Base-by-base conservation (phyloP, 2,113 vertebrate species). In the Trichomycterus rosablanca region DNA sequence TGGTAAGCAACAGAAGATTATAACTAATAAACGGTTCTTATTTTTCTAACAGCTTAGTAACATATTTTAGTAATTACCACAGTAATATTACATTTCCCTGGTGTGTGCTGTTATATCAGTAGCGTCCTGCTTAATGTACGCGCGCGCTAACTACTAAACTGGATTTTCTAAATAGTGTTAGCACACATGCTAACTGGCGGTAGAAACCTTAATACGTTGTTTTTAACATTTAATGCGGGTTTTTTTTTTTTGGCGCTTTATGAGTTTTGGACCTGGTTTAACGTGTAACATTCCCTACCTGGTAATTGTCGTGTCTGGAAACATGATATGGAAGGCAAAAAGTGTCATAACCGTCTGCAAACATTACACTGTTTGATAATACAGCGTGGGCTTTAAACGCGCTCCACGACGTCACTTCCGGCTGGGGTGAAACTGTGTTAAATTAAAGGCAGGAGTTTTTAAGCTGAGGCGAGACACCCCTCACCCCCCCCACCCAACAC, bases 321-420 rank as follows among this genome's bases (percentile, higher is more conserved):
- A 4, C 5, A 4, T 8, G 7, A 12, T 39, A 18, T 18, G 14
- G 14, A 11, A n/a, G 3, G 9, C 9, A 3, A 14, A 5, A 8
- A 18, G 22, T 16, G 37, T 12, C 19, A 18, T 16, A 18, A 55
- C 18, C 19, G 15, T n/a, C 3, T 14, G 10, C 7, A 30, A 44
- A 32, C 22, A 1, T 0, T 5, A 44, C 15, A 32, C 2, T 45
- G 18, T 14, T 7, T 12, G 14, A 8, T 39, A 24, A 16, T 20
- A 18, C 44, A 32, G 42, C 56, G 19, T 45, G 55, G 40, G 12
- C n/a, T 45, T 26, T n/a, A n/a, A n/a, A n/a, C n/a, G 10, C 16
- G 40, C 10, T 45, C 26, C 10, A 1, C 26, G 26, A 34, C 56
- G 56, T 59, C 56, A 59, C 56, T 28, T 59, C 56, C 56, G 56